phyloP scores from a whole-genome alignment of 2,797 vertebrate species.

The Xenopus petersii region DNA sequence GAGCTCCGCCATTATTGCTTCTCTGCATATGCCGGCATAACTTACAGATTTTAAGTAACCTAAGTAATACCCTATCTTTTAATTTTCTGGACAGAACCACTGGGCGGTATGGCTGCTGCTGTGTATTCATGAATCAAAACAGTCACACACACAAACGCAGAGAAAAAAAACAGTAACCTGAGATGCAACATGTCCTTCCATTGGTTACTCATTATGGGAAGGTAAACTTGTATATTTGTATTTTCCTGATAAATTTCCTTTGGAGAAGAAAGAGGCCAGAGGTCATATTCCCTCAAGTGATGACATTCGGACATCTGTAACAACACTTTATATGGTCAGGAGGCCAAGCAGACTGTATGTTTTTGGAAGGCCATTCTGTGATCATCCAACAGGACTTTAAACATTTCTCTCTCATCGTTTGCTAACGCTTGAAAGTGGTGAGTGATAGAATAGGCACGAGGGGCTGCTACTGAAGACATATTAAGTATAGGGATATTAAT shows the following conservation, averaged over 20 bases:
- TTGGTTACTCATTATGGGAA: neutral
- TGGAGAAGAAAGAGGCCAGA: neutral
- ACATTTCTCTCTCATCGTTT: neutral
- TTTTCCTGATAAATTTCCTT: neutral
- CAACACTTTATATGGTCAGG: neutral
- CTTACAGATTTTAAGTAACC: too few relatives aligned
- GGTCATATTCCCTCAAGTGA: neutral
- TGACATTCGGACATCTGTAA: neutral
- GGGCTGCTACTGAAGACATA: too few relatives aligned
- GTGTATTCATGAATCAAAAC: too few relatives aligned
- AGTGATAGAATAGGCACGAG: too few relatives aligned
- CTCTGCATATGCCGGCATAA: too few relatives aligned
- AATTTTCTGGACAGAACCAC: too few relatives aligned
- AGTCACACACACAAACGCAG: too few relatives aligned
- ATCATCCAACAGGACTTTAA: neutral
- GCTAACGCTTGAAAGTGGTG: neutral
- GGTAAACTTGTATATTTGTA: constrained; percentile 1
- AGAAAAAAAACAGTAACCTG: neutral
- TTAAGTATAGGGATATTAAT: too few relatives aligned
- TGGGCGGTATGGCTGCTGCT: too few relatives aligned
- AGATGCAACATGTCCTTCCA: neutral
- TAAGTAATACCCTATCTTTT: too few relatives aligned
- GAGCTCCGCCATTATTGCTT: too few relatives aligned
- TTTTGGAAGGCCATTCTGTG: neutral
- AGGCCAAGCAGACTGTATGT: neutral